Conservation (phyloP, 2,797 vertebrate species). For the Pseudopleuronectes americanus region DNA sequence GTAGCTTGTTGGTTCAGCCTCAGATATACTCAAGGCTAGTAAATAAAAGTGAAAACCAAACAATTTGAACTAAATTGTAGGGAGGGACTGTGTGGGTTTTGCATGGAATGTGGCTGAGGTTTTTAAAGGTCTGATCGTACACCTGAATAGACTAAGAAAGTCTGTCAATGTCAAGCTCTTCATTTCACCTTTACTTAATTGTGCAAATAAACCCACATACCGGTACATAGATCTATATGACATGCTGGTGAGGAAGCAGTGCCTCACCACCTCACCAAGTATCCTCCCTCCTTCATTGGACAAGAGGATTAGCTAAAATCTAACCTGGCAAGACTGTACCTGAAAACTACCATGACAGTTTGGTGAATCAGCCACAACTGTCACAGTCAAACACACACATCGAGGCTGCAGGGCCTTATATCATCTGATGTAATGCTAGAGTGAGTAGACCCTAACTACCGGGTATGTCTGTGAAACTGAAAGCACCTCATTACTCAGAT, state of each 20-base stretch:
- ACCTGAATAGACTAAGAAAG: no score
- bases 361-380: slow-evolving; percentile 40
- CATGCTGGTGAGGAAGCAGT: background rate
- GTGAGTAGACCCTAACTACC: slow-evolving; percentile 32
- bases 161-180: background rate
- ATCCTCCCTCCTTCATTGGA: background rate
- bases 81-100: no score
- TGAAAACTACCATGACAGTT: slow-evolving; percentile 5
- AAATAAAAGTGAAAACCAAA: no score
- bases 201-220: no score
- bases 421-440: slow-evolving; percentile 2
- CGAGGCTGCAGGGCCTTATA: background rate
- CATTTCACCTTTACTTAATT: background rate
- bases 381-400: background rate
- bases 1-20: no score
- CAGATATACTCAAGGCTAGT: no score
- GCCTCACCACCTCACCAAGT: background rate
- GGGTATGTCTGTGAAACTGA: slow-evolving; percentile 40
- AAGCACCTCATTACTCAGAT: slow-evolving; percentile 45
- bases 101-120: no score
- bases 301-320: slow-evolving; percentile 3
- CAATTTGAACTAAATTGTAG: no score
- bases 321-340: background rate
- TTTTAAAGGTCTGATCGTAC: no score
- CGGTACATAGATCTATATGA: background rate